These are phyloP conservation scores for Pherbina coryleti DNA, from an alignment of 2,888 invertebrate species.

Conservation along the genomic window DNA sequence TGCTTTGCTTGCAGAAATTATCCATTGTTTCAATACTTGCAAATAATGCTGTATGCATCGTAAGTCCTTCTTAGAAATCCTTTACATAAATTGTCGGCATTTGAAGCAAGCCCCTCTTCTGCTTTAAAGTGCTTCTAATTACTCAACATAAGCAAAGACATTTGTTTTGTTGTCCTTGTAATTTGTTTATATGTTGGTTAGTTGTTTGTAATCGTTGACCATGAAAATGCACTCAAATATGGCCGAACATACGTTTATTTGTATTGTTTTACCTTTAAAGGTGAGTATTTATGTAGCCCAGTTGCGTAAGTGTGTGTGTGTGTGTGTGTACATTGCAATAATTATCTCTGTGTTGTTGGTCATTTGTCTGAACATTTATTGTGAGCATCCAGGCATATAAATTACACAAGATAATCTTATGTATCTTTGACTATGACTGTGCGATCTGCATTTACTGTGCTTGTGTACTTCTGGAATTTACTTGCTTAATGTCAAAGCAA, in stretches of 20 bases:
- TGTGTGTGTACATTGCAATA: slow-evolving; percentile 38
- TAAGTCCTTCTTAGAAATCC: too few relatives aligned
- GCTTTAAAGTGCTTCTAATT: too few relatives aligned
- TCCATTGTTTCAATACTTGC: too few relatives aligned
- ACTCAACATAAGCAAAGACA: background rate
- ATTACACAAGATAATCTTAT: background rate
- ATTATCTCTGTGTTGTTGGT: slow-evolving; percentile 6
- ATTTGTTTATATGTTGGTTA: slow-evolving; percentile 7
- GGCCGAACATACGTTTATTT: background rate
- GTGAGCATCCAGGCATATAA: slow-evolving; percentile 21
- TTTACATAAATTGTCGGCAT: too few relatives aligned
- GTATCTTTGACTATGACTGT: slow-evolving; percentile 52
- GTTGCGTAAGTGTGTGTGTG: slow-evolving; percentile 20
- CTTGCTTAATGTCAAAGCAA: too few relatives aligned
- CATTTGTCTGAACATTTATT: slow-evolving; percentile 22
- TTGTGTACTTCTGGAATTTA: too few relatives aligned
- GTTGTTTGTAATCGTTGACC: background rate
- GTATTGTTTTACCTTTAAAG: too few relatives aligned
- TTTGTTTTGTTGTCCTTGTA: background rate
- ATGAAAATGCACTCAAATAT: background rate
- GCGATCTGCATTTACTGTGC: too few relatives aligned
- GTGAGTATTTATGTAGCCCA: background rate
- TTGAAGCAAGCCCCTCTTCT: too few relatives aligned
- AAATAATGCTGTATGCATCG: too few relatives aligned
- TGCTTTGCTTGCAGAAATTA: too few relatives aligned